Percentiles rank a stretch among this genome's conserved stretches.
Conservation (phyloP, 1,140 invertebrate species). For the Archivesica marissinica region DNA sequence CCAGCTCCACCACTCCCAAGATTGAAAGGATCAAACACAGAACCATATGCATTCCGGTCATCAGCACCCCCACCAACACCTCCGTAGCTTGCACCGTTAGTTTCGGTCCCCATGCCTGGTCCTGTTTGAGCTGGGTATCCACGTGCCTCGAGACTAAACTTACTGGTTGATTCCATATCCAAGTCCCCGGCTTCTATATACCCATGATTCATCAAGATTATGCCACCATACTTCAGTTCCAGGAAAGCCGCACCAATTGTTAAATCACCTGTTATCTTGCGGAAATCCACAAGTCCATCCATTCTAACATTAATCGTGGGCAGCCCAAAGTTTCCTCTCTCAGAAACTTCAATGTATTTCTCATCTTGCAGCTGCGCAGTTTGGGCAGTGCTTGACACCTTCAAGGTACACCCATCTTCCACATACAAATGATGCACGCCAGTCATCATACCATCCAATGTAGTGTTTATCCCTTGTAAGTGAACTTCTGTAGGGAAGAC, state of each 20-base stretch:
- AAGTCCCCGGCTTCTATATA: slow-evolving; percentile 72
- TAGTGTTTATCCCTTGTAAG: slow-evolving; percentile 76
- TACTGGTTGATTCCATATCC: slow-evolving; percentile 71
- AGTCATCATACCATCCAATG: slow-evolving; percentile 70
- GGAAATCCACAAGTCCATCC: slow-evolving; percentile 70
- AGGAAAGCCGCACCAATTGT: slow-evolving; percentile 72
- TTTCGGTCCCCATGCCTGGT: slow-evolving; percentile 59
- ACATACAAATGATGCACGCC: slow-evolving; percentile 77
- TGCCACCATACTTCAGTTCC: slow-evolving; percentile 74
- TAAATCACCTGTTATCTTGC: slow-evolving; percentile 65
- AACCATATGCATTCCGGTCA: slow-evolving; percentile 70
- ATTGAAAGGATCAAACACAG: slow-evolving; percentile 71
- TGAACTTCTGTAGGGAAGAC: slow-evolving; percentile 77
- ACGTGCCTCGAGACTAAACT: slow-evolving; percentile 67
- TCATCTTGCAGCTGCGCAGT: slow-evolving; percentile 75
- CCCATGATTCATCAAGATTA: slow-evolving; percentile 75
- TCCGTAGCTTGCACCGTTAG: slow-evolving; percentile 72
- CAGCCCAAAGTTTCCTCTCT: slow-evolving; percentile 71
- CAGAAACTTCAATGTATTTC: slow-evolving; percentile 64
- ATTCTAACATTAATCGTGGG: slow-evolving; percentile 73
- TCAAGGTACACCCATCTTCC: slow-evolving; percentile 68
- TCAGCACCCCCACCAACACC: slow-evolving; percentile 68
- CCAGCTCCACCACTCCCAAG: slow-evolving; percentile 77
- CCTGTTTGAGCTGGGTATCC: slow-evolving; percentile 66
- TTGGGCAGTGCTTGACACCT: slow-evolving; percentile 68